Base-by-base conservation (phyloP, 2,113 vertebrate species). In the Eulacestoma nigropectus region DNA sequence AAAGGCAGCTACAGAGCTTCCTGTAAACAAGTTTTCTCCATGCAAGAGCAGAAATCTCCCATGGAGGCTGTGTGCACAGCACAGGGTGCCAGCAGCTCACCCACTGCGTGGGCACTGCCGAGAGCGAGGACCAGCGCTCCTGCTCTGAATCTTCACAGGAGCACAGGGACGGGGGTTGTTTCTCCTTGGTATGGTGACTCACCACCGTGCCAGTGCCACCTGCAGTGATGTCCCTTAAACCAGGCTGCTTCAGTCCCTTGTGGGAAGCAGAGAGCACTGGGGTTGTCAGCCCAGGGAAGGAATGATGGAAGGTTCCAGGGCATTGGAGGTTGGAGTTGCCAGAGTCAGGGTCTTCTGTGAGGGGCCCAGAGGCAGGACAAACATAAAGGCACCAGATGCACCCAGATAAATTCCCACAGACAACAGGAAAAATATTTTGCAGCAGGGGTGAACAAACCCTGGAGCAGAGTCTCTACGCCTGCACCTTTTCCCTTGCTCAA, bases 61-160 rank as follows among this genome's bases (percentile, higher is more conserved):
- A 11, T 0, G 0, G 41, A 63, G 49, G 5, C 29, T 62, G 32
- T 33, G 23, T 30, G 33, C 42, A 39, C 0, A 0, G 39, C 2
- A 0, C 4, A 3, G 44, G n/a, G 30, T 49, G 64, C 68, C 92
- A 78, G 64, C 60, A 95, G 41, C 84, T 91, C 69, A 44, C 52
- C 8, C 4, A 3, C 30, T 82, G 39, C 2, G 2, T 64, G 55
- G 53, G 82, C 33, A 29, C 63, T 41, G 20, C 32, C 3, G 1
- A 42, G 41, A 49, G 29, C 0, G 1, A 62, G 81, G 53, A 83
- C 9, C 50, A 49, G 55, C 1, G 0, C 16, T 88, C 27, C 49
- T 0, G 0, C 50, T 86, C 42, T 26, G 53, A 41, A 64, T n/a
- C 57, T 46, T 46, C 70, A 22, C 46, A 65, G 65, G 30, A 70